Evolutionary conservation across 2,113 vertebrate species (phyloP), one percentile per base, ranked within the genome.

Genomic region (Excalfactoria chinensis): DNA sequence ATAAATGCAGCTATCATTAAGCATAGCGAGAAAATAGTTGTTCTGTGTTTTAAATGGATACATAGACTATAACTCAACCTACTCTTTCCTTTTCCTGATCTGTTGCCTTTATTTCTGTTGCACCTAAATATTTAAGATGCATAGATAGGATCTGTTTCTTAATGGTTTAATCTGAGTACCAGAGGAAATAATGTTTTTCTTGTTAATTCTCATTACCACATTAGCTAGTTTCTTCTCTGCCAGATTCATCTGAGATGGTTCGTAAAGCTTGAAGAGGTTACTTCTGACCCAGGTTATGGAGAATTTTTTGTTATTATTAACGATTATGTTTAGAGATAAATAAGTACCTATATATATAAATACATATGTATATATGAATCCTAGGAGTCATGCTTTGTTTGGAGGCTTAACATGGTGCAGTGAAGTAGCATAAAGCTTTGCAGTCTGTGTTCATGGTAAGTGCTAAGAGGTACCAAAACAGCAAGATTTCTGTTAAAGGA

Each of bases 371-470:
- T 53, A 16, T 53, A 30, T 10, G 26, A 30, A 53, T 53, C 26
- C 9, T 30, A 53, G 48, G 51, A 53, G 51, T 28, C 51, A 28
- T 7, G 23, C 48, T 13, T 25, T 53, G 26, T 28, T 53, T 53
- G 26, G 51, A 53, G 26, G 51, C 14, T 16, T 46, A 86, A 51
- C 19, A 3, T 6, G 16, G 19, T 78, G 3, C 23, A 14, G 13
- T 63, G 32, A 28, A 34, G 18, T 2, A 6, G 6, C 35, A 60
- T 13, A 30, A 20, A 43, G 22, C 0, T 0, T 3, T 76, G 4
- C 37, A 4, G 13, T 53, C 41, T 62, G 2, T 62, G 34, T 59
- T 70, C 25, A 11, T 41, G 4, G 25, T 21, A 49, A 3, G 1
- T 11, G 13, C 34, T 15, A 63, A 46, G 68, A 30, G 23, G 43